Evolutionary conservation across 2,888 invertebrate genomes (phyloP).

Genomic region (Dryobota labecula): DNA sequence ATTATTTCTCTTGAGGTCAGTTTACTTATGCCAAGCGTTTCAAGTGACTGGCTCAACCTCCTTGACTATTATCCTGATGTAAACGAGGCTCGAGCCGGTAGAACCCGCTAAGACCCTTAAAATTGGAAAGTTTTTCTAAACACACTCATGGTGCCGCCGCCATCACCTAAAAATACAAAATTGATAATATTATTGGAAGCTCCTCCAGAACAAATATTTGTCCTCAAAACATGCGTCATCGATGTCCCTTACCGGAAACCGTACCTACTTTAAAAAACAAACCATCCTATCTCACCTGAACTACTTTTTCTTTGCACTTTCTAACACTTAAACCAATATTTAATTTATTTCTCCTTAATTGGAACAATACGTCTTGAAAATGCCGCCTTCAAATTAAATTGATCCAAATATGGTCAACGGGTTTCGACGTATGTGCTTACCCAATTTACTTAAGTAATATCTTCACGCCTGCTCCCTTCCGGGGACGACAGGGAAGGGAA

Average conservation of each 20-base stretch:
- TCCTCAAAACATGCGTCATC: constrained; percentile 22
- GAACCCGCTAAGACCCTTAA: constrained; percentile 2
- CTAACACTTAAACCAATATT: constrained; percentile 59
- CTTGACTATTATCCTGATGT: neutral
- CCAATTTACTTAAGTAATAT: constrained; percentile 47
- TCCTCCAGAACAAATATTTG: constrained; percentile 47
- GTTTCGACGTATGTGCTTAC: constrained; percentile 12
- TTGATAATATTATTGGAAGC: constrained; percentile 41
- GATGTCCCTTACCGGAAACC: constrained; percentile 42
- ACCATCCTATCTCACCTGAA: neutral
- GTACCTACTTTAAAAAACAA: constrained; percentile 30
- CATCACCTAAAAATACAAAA: constrained; percentile 46
- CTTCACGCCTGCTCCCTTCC: constrained; percentile 37
- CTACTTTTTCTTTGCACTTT: constrained; percentile 52
- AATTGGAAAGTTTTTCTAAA: constrained; percentile 50
- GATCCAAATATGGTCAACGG: constrained; percentile 45
- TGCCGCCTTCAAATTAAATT: constrained; percentile 47
- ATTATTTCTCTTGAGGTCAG: no score
- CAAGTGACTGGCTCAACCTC: neutral
- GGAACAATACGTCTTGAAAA: constrained; percentile 43
- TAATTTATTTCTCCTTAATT: constrained; percentile 50
- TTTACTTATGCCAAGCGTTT: neutral
- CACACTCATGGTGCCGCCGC: constrained; percentile 5
- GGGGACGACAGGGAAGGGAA: constrained; percentile 24
- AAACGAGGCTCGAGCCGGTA: neutral